These are phyloP conservation scores for Clarias macrocephalus DNA, from an alignment of 2,113 vertebrate genomes.

Conservation along the genomic window DNA sequence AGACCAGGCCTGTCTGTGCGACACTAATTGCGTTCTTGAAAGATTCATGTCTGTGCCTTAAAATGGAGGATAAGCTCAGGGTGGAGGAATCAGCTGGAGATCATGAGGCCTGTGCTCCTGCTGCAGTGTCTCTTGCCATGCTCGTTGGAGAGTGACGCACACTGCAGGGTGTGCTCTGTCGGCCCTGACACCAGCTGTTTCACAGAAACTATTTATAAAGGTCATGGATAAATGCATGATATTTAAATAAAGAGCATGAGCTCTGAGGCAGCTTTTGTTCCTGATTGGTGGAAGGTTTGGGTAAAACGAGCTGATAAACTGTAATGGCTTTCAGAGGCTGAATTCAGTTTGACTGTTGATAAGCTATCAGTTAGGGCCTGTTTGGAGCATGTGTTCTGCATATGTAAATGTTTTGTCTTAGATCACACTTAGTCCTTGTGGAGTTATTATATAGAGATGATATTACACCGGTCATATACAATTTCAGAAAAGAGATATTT, in stretches of 20 bases:
- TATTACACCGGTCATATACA: neutral
- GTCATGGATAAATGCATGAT: slow-evolving; percentile 55
- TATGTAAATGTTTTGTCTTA: neutral
- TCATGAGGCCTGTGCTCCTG: slow-evolving; percentile 42
- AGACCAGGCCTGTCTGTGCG: neutral
- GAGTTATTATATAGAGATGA: neutral
- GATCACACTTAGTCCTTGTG: neutral
- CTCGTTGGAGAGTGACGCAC: slow-evolving; percentile 35
- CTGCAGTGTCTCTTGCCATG: slow-evolving; percentile 46
- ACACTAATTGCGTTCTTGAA: slow-evolving; percentile 5
- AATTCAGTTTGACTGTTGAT: neutral
- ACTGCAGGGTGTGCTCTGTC: slow-evolving; percentile 46
- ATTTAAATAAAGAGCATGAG: slow-evolving; percentile 46
- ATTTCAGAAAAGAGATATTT: neutral
- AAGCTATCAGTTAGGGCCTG: neutral
- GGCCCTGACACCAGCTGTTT: slow-evolving; percentile 53
- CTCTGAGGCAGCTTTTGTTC: slow-evolving; percentile 51
- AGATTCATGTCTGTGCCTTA: slow-evolving; percentile 24
- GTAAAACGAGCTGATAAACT: slow-evolving; percentile 5
- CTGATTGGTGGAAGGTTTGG: slow-evolving; percentile 12
- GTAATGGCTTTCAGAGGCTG: neutral
- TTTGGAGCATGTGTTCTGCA: neutral
- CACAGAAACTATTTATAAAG: slow-evolving; percentile 57
- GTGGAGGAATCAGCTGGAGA: slow-evolving; percentile 39
- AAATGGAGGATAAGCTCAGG: slow-evolving; percentile 37